Conservation (phyloP, 2,113 vertebrate genomes). For the Axis porcinus region DNA sequence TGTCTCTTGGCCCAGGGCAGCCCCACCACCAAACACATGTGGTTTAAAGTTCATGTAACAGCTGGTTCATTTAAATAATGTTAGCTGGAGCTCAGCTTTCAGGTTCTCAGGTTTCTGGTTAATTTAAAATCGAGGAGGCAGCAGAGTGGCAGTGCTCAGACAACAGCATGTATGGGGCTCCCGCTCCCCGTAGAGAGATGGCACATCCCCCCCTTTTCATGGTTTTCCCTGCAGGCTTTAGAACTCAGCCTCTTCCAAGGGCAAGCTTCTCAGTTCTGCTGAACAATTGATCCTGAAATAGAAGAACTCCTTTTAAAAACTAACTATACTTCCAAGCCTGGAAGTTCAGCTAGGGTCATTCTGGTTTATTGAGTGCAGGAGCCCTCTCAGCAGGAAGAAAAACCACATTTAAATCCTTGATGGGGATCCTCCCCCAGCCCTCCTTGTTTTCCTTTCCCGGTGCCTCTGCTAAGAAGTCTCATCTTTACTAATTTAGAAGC, state of each 20-base stretch:
- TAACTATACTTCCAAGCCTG: slow-evolving; percentile 26
- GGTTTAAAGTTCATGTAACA: slow-evolving; percentile 73
- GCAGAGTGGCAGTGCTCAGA: not conserved
- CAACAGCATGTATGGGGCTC: not conserved
- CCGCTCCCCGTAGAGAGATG: not conserved
- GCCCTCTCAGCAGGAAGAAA: slow-evolving; percentile 17
- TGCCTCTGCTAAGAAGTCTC: not conserved
- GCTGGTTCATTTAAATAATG: slow-evolving; percentile 73
- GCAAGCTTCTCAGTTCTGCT: slow-evolving; percentile 39
- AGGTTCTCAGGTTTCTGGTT: slow-evolving; percentile 54
- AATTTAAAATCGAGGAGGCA: slow-evolving; percentile 12
- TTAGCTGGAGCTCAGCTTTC: slow-evolving; percentile 42
- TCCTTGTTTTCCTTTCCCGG: slow-evolving; percentile 27
- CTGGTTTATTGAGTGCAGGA: slow-evolving; percentile 53
- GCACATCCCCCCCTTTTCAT: slow-evolving; percentile 14
- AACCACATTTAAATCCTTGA: slow-evolving; percentile 18
- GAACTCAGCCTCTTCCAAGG: slow-evolving; percentile 11
- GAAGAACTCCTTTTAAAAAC: slow-evolving; percentile 45
- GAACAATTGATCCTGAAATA: slow-evolving; percentile 51
- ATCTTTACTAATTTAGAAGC: slow-evolving; percentile 23
- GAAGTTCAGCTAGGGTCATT: slow-evolving; percentile 61
- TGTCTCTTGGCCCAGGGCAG: slow-evolving; percentile 67
- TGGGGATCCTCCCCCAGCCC: not conserved
- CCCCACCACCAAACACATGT: slow-evolving; percentile 42
- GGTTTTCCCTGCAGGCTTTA: slow-evolving; percentile 40